phyloP scores from a whole-genome alignment of 2,113 vertebrate species.

The Dendrocopos noguchii region DNA sequence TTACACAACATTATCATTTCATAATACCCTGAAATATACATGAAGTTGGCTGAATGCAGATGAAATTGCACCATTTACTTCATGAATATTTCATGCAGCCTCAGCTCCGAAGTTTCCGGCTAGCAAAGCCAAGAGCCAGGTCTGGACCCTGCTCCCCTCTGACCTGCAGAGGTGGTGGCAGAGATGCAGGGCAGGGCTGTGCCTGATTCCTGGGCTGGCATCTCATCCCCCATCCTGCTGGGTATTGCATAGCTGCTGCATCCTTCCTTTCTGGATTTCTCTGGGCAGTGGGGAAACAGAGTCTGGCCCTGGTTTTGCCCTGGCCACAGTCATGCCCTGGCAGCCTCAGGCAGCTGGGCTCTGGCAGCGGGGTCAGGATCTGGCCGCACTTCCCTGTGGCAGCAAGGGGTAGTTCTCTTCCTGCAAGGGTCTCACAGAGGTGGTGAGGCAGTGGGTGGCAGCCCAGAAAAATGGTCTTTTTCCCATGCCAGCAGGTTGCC shows the following conservation, averaged over 20 bases:
- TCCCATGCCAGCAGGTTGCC: neutral
- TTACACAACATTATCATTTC: constrained; percentile 78
- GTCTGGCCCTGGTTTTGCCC: rapidly evolving
- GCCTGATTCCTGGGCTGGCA: rapidly evolving
- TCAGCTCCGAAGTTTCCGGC: constrained; percentile 73
- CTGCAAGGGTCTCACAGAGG: too few species aligned
- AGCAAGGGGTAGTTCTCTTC: neutral
- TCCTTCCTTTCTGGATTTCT: neutral
- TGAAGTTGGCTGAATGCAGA: constrained; percentile 84
- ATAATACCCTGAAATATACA: constrained; percentile 83
- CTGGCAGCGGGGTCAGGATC: neutral
- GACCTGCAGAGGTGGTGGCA: neutral
- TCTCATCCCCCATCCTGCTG: rapidly evolving
- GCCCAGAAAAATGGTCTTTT: neutral
- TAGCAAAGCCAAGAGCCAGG: constrained; percentile 51
- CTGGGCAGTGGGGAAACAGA: rapidly evolving
- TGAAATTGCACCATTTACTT: constrained; percentile 84
- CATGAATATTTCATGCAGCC: constrained; percentile 84
- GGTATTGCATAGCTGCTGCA: rapidly evolving
- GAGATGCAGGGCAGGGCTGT: rapidly evolving
- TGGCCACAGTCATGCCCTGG: neutral
- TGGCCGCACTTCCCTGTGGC: too few species aligned
- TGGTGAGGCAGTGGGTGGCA: neutral
- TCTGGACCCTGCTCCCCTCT: neutral
- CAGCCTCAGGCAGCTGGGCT: neutral